Base-by-base conservation (phyloP, 2,888 invertebrate species). In the Hypena proboscidalis region DNA sequence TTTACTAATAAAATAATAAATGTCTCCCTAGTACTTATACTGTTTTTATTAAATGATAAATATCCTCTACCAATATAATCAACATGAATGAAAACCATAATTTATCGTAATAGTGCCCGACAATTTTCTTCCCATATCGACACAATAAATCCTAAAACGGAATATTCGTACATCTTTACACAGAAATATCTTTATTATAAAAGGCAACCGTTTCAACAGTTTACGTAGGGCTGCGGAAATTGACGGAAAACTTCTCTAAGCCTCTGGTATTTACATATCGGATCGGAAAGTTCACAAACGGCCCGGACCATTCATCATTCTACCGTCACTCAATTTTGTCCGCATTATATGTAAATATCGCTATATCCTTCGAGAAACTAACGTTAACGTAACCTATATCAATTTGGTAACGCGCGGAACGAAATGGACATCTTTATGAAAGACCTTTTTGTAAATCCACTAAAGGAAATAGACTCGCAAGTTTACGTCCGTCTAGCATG, bases 311-410 rank as follows among this genome's bases (percentile, higher is more conserved):
- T 74, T 72, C 71, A 69, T 74, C 74, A 74, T 72, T 68, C 63
- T 49, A 63, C 68, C 72, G 68, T 72, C 72, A 74, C 65, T 74
- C 72, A 70, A 72, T 74, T 74, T 74, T 65, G 67, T 59, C 67
- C 64, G 58, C 61, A 69, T 68, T 72, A 64, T 72, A 62, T 60
- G 70, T 69, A 69, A 64, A 67, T 67, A 65, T 44, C 41, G 43
- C 54, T 57, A 50, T 55, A 58, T 61, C 60, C 60, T 33, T 35
- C 21, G 52, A 45, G 35, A 55, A 58, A 52, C 52, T 52, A 60
- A 53, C 52, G 52, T 44, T 60, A 58, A 49, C 44, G 45, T 52
- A 56, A 66, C 66, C 58, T 66, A 55, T 60, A 65, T 65, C 65
- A 66, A 58, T 66, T 66, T 50, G 49, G 57, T 63, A 59, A 54